These are phyloP conservation scores for Psephotus haematonotus DNA, from an alignment of 2,113 vertebrate genomes.

Conservation along the genomic window DNA sequence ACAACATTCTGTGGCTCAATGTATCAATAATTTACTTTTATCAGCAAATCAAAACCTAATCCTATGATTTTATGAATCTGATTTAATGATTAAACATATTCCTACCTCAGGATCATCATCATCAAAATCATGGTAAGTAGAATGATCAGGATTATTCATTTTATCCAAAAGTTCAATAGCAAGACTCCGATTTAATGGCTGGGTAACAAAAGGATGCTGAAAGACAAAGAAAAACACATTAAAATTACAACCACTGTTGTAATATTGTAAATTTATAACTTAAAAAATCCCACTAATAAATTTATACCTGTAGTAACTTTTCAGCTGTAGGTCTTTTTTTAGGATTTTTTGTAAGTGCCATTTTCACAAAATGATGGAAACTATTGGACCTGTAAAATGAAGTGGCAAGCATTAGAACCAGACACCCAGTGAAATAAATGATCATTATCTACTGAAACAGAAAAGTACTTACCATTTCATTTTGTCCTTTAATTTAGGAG, in stretches of 20 bases:
- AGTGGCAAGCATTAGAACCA: neutral
- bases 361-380: slow-evolving; percentile 98
- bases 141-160: slow-evolving; percentile 96
- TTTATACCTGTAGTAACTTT: slow-evolving; percentile 90
- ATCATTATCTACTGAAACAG: neutral
- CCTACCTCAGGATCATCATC: slow-evolving; percentile 96
- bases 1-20: neutral
- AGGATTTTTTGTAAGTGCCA: slow-evolving; percentile 95
- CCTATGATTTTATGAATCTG: neutral
- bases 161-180: slow-evolving; percentile 97
- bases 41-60: neutral
- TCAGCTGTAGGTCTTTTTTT: slow-evolving; percentile 97
- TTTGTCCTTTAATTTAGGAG: slow-evolving; percentile 98
- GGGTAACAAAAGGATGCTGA: slow-evolving; percentile 95
- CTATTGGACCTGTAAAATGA: slow-evolving; percentile 89
- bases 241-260: neutral
- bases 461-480: slow-evolving; percentile 87
- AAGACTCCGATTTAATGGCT: slow-evolving; percentile 92
- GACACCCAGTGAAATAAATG: neutral
- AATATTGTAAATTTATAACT: neutral
- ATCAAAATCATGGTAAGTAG: slow-evolving; percentile 90
- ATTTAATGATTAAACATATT: slow-evolving; percentile 5
- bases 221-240: neutral
- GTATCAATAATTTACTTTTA: neutral
- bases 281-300: neutral